Conservation (phyloP, 1,140 invertebrate genomes). For the Lepidotrigona ventralis region DNA sequence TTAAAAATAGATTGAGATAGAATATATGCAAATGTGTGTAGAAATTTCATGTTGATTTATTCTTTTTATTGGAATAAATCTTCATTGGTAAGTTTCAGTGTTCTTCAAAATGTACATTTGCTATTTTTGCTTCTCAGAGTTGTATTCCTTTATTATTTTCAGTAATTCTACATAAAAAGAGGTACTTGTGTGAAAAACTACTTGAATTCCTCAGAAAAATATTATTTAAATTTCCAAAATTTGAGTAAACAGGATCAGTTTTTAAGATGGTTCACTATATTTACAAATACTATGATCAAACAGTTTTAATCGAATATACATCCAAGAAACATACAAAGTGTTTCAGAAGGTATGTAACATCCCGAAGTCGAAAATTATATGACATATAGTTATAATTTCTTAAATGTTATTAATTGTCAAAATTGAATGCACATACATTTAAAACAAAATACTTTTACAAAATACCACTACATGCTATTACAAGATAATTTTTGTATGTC, state of each 20-base stretch:
- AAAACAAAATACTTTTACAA: not conserved
- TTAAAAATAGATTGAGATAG: slow-evolving; percentile 2
- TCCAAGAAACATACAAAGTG: slow-evolving; percentile 32
- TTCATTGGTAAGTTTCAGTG: slow-evolving; percentile 27
- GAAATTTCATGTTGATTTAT: slow-evolving; percentile 38
- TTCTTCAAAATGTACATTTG: slow-evolving; percentile 25
- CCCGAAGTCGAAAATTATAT: slow-evolving; percentile 27
- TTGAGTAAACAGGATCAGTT: slow-evolving; percentile 7
- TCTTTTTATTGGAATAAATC: slow-evolving; percentile 37
- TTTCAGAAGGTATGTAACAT: slow-evolving; percentile 43
- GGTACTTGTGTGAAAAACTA: slow-evolving; percentile 30
- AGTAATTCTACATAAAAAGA: slow-evolving; percentile 42
- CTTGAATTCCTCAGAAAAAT: slow-evolving; percentile 24
- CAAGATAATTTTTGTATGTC: not conserved
- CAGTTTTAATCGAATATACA: slow-evolving; percentile 30
- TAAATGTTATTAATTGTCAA: slow-evolving; percentile 18
- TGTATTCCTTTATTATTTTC: slow-evolving; percentile 42
- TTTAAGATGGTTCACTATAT: slow-evolving; percentile 22
- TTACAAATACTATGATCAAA: slow-evolving; percentile 29
- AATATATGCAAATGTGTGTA: slow-evolving; percentile 18
- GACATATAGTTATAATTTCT: slow-evolving; percentile 21
- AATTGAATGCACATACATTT: slow-evolving; percentile 20
- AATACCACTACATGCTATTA: not conserved
- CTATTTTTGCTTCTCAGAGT: slow-evolving; percentile 18
- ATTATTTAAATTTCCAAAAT: slow-evolving; percentile 27